Evolutionary conservation across 35 echinoderm and acorn worm genomes (phyloP).

Genomic region (Stichopus chloronotus): DNA sequence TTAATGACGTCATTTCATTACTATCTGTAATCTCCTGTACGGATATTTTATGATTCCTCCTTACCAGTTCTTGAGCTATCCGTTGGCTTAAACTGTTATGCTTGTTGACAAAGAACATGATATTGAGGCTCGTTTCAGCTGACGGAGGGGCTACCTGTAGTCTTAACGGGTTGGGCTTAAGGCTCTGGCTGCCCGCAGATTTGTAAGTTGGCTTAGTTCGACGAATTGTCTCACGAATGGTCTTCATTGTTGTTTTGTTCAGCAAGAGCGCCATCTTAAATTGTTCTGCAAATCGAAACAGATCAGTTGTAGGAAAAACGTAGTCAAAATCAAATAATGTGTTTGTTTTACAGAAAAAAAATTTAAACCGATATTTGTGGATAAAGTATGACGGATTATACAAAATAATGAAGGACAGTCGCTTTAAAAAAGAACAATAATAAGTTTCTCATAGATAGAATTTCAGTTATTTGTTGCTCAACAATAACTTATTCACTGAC

Average conservation of each 20-base stretch:
- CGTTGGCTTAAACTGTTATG: conserved; percentile 33
- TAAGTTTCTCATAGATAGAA: too few relatives aligned
- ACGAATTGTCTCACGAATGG: neutral
- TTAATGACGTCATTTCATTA: conserved; percentile 4
- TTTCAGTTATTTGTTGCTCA: too few relatives aligned
- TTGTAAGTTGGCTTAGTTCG: neutral
- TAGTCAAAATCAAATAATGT: too few relatives aligned
- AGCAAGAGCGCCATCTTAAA: neutral
- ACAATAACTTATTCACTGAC: too few relatives aligned
- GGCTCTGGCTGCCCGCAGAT: neutral
- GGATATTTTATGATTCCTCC: neutral
- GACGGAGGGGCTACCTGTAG: neutral
- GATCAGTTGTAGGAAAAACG: too few relatives aligned
- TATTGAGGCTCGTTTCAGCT: neutral
- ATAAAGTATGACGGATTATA: too few relatives aligned
- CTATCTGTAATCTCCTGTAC: neutral
- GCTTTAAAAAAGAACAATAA: too few relatives aligned
- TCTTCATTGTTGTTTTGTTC: neutral
- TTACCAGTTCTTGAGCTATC: conserved; percentile 7
- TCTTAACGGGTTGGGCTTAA: neutral
- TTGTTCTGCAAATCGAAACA: neutral
- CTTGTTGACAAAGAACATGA: conserved; percentile 25
- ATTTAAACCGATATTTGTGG: too few relatives aligned
- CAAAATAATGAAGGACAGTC: too few relatives aligned
- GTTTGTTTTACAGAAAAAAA: too few relatives aligned